phyloP scores from a whole-genome alignment of 2,797 vertebrate species.

The Simalia tracyae region DNA sequence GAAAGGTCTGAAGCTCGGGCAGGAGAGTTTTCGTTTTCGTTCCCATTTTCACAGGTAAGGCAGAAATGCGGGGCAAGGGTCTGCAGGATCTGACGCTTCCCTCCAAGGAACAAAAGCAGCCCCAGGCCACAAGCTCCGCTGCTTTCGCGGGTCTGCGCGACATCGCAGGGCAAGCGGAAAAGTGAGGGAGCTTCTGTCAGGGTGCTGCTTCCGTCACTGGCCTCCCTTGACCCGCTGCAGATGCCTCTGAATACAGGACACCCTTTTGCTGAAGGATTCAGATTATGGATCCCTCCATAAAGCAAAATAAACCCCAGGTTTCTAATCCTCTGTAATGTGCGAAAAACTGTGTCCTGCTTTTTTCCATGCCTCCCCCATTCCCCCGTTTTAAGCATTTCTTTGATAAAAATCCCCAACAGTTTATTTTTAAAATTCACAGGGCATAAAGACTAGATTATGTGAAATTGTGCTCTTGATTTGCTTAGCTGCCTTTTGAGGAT shows the following conservation, averaged over 20 bases:
- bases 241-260: not conserved
- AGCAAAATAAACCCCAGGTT: not conserved
- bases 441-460: not conserved
- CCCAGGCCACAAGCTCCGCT: not conserved
- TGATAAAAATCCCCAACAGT: not conserved
- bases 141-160: not conserved
- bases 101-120: not conserved
- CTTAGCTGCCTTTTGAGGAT: not conserved
- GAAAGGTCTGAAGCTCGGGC: not conserved
- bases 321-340: not conserved
- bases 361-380: no score
- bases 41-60: not conserved
- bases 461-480: not conserved
- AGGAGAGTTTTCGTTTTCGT: not conserved
- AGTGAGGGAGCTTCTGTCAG: not conserved
- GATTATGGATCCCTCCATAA: not conserved
- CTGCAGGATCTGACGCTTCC: slow-evolving; percentile 19
- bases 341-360: not conserved
- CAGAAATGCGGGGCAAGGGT: not conserved
- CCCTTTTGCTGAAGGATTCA: not conserved
- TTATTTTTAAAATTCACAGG: not conserved
- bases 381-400: not conserved
- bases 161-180: not conserved
- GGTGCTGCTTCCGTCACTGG: not conserved
- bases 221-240: not conserved